These are phyloP conservation scores for Oegoconia quadripuncta DNA, from an alignment of 2,888 invertebrate genomes.

Conservation along the genomic window DNA sequence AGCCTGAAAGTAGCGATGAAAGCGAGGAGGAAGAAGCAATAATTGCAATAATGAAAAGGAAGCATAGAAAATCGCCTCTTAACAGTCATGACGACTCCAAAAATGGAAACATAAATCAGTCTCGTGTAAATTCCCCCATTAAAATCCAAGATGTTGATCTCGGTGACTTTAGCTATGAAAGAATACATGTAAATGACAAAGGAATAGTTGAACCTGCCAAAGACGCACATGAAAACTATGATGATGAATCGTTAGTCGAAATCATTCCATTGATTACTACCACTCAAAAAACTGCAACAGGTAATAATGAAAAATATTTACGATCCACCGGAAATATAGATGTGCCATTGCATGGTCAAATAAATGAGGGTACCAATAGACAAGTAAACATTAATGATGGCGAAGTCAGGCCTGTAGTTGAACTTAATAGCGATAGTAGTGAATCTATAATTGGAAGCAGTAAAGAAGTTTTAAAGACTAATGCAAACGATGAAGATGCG, in stretches of 20 bases:
- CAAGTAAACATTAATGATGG: constrained; percentile 48
- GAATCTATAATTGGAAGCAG: constrained; percentile 28
- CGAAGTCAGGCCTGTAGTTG: constrained; percentile 65
- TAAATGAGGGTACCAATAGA: constrained; percentile 29
- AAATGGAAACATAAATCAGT: background rate
- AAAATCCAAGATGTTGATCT: constrained; percentile 46
- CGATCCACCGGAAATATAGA: constrained; percentile 23
- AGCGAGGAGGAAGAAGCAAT: constrained; percentile 11
- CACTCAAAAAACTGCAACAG: constrained; percentile 16
- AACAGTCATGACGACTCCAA: background rate
- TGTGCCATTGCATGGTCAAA: constrained; percentile 22
- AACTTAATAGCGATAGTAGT: constrained; percentile 45
- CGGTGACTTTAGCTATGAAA: constrained; percentile 50
- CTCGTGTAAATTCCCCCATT: constrained; percentile 18
- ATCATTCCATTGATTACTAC: constrained; percentile 23
- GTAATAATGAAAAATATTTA: constrained; percentile 20
- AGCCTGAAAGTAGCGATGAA: constrained; percentile 2
- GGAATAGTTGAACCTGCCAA: constrained; percentile 37
- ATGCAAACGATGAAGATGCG: constrained; percentile 27
- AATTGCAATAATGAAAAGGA: constrained; percentile 14
- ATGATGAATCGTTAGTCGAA: constrained; percentile 28
- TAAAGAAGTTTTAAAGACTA: constrained; percentile 26
- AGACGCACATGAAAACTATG: constrained; percentile 31
- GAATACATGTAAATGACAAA: constrained; percentile 40
- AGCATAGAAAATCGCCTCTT: constrained; percentile 3